Conservation (phyloP, 2,113 vertebrate genomes). For the Leucosticte australis region DNA sequence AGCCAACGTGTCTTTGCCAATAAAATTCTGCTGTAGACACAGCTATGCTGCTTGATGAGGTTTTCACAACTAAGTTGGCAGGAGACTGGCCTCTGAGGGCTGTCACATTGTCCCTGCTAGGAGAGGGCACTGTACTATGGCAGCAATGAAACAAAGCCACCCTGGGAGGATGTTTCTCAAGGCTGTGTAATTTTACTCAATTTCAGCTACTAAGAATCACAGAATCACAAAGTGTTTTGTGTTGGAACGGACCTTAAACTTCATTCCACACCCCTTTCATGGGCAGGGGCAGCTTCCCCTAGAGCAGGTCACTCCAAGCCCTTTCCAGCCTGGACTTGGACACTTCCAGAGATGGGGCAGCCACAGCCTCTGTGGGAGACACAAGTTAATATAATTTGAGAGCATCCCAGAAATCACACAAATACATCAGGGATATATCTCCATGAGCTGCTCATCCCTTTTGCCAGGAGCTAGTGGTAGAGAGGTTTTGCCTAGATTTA, state of each 20-base stretch:
- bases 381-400: not conserved
- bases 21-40: not conserved
- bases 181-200: not conserved
- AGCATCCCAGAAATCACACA: not conserved
- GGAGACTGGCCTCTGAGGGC: not conserved
- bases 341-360: not conserved
- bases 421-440: not conserved
- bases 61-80: not conserved
- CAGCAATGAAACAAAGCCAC: not conserved
- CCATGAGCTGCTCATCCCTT: not conserved
- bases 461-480: not conserved
- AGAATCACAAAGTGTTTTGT: not conserved
- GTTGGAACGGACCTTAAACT: not conserved
- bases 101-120: not conserved
- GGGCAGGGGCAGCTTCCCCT: not conserved
- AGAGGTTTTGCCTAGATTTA: not conserved
- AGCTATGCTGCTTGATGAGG: not conserved
- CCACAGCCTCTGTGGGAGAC: not conserved
- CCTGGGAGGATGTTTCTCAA: not conserved
- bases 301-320: fast-evolving
- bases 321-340: not conserved
- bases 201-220: not conserved
- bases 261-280: not conserved
- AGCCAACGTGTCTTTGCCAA: not conserved
- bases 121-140: not conserved